Evolutionary conservation across 2,113 vertebrate genomes (phyloP), one percentile per base, ranked within the genome.

Genomic region (Orcinus orca): DNA sequence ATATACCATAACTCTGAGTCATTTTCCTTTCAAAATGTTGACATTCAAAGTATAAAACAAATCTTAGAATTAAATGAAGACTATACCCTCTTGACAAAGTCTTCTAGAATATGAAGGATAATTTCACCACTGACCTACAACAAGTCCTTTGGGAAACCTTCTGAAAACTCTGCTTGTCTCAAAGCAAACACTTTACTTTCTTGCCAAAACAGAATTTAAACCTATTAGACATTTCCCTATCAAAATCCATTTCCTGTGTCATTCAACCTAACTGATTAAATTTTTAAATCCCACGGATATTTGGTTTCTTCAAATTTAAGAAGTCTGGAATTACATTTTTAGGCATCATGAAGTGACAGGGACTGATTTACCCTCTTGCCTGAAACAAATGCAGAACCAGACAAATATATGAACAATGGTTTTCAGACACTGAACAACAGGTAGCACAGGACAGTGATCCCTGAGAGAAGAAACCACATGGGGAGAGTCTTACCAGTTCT

Each of bases 231-330:
- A 70, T 53, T 82, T 82, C 38, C 38, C 73, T 33, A 47, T 44
- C 33, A 92, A 81, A 92, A 71, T 25, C 71, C 9, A 65, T 70
- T 74, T 15, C 13, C 12, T 4, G n/a, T 53, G 41, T 79, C 50
- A 26, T 95, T 83, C 60, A 91, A 89, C 23, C 21, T 60, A 82
- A 82, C 1, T 70, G 31, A 86, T 74, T 23, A 53, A 12, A 29
- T 18, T 68, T 58, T 65, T 31, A 93, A 62, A 58, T 83, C 36
- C 13, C 25, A 1, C 8, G 17, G 18, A 47, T 92, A 84, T 53
- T 94, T 18, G 92, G 23, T 67, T 97, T 77, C 44, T 93, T 87
- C 33, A 95, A 62, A 79, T 79, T n/a, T 81, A n/a, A 93, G 33
- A 71, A 65, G 71, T 89, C 58, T 58, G 50, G 38, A 95, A 84